Evolutionary conservation across 2,888 invertebrate genomes (phyloP).

Genomic region (Antheraea assamensis): DNA sequence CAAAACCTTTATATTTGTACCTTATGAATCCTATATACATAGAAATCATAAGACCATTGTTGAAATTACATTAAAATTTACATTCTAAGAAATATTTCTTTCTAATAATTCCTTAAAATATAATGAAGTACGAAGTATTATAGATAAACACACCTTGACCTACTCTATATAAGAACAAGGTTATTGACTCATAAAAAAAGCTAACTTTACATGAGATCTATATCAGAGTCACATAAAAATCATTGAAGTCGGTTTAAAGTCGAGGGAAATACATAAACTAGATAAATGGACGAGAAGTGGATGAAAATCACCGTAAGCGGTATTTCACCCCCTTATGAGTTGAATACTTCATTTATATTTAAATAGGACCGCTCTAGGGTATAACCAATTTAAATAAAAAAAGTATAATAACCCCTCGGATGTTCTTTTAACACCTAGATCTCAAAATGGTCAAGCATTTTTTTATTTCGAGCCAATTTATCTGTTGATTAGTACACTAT

Average conservation of each 20-base stretch:
- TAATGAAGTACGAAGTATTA: not conserved
- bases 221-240: not conserved
- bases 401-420: too few relatives aligned
- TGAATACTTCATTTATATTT: too few relatives aligned
- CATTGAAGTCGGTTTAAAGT: too few relatives aligned
- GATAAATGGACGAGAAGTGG: too few relatives aligned
- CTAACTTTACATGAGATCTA: constrained; percentile 15
- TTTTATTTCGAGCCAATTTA: too few relatives aligned
- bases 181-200: constrained; percentile 33
- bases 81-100: not conserved
- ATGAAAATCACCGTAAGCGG: too few relatives aligned
- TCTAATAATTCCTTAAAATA: not conserved
- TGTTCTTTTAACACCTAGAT: too few relatives aligned
- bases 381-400: too few relatives aligned
- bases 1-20: not conserved
- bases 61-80: not conserved
- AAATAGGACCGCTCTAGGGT: too few relatives aligned
- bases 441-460: too few relatives aligned
- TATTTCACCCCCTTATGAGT: too few relatives aligned
- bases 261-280: not conserved
- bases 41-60: not conserved
- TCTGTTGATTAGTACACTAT: too few relatives aligned
- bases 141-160: constrained; percentile 13
- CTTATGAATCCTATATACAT: not conserved
- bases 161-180: not conserved